A percentile compares a stretch with the other conserved stretches of the same genome.
phyloP scores from a whole-genome alignment of 2,113 vertebrate species.

The Macrotis lagotis region DNA sequence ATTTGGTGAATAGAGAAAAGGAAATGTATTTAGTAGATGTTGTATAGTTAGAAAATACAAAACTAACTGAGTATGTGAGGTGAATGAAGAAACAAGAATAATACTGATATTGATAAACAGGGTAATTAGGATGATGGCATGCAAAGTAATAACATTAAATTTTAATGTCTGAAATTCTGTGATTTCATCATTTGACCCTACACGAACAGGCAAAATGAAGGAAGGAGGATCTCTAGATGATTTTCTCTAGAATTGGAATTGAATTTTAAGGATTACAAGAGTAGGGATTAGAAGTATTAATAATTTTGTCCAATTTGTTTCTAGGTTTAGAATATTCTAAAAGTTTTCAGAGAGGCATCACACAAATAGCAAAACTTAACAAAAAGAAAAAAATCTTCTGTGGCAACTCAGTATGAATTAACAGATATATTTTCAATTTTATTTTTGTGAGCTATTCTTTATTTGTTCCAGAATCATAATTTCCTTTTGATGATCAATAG shows the following conservation, averaged over 20 bases:
- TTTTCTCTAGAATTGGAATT: not conserved
- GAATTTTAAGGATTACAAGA: constrained; percentile 9
- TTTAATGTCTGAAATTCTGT: not conserved
- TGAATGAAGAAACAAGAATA: not conserved
- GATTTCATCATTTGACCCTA: not conserved
- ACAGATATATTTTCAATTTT: not conserved
- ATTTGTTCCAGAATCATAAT: constrained; percentile 16
- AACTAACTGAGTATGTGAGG: not conserved
- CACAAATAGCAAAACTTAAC: not conserved
- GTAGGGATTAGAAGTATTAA: not conserved
- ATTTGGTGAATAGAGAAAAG: not conserved
- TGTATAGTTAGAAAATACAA: not conserved
- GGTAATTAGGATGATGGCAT: not conserved
- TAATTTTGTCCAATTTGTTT: not conserved
- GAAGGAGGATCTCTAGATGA: constrained; percentile 16
- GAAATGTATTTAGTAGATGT: not conserved
- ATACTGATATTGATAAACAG: not conserved
- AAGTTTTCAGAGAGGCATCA: not conserved
- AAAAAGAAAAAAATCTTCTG: constrained; percentile 14
- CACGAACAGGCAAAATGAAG: not conserved
- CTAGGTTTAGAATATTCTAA: not conserved
- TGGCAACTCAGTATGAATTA: not conserved
- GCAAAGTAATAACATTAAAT: not conserved
- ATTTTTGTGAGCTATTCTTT: constrained; percentile 30
- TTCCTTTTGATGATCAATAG: constrained; percentile 29